phyloP scores from a whole-genome alignment of 1,140 invertebrate species.

The Magallana angulata region DNA sequence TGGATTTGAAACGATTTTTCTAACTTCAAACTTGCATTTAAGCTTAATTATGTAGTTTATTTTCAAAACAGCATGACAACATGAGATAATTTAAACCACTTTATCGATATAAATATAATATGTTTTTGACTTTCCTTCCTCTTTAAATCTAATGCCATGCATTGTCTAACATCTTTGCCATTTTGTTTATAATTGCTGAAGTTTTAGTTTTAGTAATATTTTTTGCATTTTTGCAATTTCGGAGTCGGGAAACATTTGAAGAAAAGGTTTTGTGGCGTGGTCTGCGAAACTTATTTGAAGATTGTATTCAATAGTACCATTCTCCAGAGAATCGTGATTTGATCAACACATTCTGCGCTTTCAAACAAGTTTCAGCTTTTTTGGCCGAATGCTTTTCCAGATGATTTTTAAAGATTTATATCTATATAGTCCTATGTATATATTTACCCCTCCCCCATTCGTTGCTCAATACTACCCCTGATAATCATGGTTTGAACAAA shows the following conservation, averaged over 20 bases:
- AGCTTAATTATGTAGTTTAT: too few species aligned
- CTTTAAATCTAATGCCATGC: constrained; percentile 4
- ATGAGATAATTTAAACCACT: too few species aligned
- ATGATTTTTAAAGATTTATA: too few species aligned
- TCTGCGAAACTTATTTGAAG: constrained; percentile 37
- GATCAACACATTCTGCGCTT: too few species aligned
- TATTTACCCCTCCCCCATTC: too few species aligned
- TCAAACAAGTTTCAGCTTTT: too few species aligned
- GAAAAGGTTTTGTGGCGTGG: constrained; percentile 27
- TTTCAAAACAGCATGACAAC: too few species aligned
- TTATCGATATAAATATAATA: not conserved
- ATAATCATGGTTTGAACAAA: too few species aligned
- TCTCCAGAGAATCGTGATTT: too few species aligned
- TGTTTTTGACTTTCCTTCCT: constrained; percentile 44
- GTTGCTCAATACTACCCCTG: too few species aligned
- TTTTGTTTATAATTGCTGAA: constrained; percentile 37
- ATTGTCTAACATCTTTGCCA: constrained; percentile 29
- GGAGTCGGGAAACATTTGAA: constrained; percentile 39
- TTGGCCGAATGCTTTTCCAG: too few species aligned
- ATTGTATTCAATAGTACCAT: constrained; percentile 41
- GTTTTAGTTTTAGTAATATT: constrained; percentile 34
- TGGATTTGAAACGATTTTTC: constrained; percentile 51
- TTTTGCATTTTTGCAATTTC: constrained; percentile 42
- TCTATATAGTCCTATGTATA: too few species aligned
- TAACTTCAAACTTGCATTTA: constrained; percentile 7